Base-by-base conservation (phyloP, 2,888 invertebrate species). In the Acanthosepion lycidas region DNA sequence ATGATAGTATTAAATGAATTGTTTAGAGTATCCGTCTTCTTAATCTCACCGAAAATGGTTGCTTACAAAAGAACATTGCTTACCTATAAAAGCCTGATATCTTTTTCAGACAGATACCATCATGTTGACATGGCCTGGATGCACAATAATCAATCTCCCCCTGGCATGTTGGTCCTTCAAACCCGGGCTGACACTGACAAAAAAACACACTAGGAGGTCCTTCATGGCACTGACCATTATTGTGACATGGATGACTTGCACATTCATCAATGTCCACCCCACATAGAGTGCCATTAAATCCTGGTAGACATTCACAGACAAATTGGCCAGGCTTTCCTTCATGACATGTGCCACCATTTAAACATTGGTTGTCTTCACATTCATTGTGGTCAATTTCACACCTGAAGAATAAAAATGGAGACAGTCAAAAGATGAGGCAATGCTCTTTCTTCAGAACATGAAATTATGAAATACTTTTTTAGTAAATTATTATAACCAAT, bases 361-460 rank as follows among this genome's bases (percentile, higher is more conserved):
- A 26, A 59, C 94, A 94, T 15, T 49, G 92, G 96, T 94, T 94
- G 15, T n/a, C 55, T 94, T 94, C 59, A 59, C 94, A 94, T 94
- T 94, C 94, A 12, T 94, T 23, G 26, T 94, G 55, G 18, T 95
- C 94, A 12, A 94, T 9, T 48, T 95, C 95, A 95, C 96, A 96
- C 94, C 98, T 93, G 48, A 9, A 93, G 12, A 48, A 18, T 48
- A 6, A n/a, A 93, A 93, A 93, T 1, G 26, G 28, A 93, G 6
- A 53, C 6, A 92, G 26, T 15, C 28, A 28, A 93, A 53, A 28
- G n/a, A 93, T 33, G 23, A 6, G n/a, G 2, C 15, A 9, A 23
- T 33, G 8, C 9, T 33, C n/a, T 64, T 51, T 51, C 51, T 51
- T 51, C 15, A 51, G 9, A 51, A 51, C 0, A 51, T 15, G 15